Evolutionary conservation across 2,113 vertebrate species (phyloP).

Genomic region (Takifugu bimaculatus): DNA sequence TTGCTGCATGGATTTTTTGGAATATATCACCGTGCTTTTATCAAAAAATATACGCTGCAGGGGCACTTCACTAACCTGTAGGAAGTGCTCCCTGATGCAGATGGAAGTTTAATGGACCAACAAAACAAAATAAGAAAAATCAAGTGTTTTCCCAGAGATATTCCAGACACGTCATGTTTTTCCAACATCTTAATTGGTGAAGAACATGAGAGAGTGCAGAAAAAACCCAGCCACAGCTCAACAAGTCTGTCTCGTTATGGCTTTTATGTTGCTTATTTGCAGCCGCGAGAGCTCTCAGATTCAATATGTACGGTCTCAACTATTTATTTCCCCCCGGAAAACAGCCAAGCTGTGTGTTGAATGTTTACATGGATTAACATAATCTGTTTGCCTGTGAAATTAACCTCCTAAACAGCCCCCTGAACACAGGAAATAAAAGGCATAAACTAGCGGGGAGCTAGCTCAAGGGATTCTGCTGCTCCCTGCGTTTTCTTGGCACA

Average conservation of each 20-base stretch:
- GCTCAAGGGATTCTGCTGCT: constrained; percentile 64
- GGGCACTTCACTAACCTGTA: not conserved
- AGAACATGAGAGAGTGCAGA: constrained; percentile 28
- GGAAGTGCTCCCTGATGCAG: not conserved
- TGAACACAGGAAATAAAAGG: constrained; percentile 72
- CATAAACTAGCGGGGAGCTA: constrained; percentile 58
- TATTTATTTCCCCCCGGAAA: constrained; percentile 75
- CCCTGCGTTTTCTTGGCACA: constrained; percentile 65
- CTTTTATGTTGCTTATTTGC: constrained; percentile 70
- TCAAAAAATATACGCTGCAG: too few relatives aligned
- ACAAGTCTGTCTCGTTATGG: constrained; percentile 68
- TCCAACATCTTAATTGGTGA: constrained; percentile 57
- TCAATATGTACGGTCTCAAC: constrained; percentile 73
- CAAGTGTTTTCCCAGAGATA: constrained; percentile 16
- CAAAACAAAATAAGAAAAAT: too few relatives aligned
- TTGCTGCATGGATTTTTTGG: not conserved
- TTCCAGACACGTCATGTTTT: constrained; percentile 33
- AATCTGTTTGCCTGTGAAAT: constrained; percentile 82
- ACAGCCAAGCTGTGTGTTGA: constrained; percentile 75
- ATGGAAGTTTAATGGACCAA: not conserved
- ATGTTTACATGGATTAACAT: constrained; percentile 80
- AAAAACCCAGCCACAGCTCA: constrained; percentile 44
- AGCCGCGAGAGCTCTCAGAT: constrained; percentile 60
- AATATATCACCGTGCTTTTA: constrained; percentile 2
- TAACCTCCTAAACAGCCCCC: constrained; percentile 75